A percentile compares a stretch with the other conserved stretches of the same genome.
These are phyloP conservation scores for Campylorhamphus procurvoides DNA, from an alignment of 2,113 vertebrate genomes.

Conservation along the genomic window DNA sequence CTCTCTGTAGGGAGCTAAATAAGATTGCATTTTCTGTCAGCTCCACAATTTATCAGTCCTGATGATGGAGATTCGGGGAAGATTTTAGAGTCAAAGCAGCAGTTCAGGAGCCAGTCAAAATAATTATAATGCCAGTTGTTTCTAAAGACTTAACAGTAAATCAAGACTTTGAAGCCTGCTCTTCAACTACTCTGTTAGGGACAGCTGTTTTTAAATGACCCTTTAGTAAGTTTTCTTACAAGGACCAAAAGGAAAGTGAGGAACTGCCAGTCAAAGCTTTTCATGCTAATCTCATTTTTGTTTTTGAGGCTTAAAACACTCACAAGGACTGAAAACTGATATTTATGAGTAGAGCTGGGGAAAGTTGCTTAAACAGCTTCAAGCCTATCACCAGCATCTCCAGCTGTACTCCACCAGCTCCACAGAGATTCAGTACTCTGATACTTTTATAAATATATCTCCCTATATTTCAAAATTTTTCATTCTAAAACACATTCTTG, in stretches of 20 bases:
- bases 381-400: neutral
- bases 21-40: neutral
- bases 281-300: slow-evolving; percentile 31
- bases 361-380: neutral
- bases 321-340: neutral
- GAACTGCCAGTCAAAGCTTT: neutral
- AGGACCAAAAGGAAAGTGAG: neutral
- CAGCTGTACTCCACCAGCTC: neutral
- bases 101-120: neutral
- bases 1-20: neutral
- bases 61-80: neutral
- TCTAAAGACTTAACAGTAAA: neutral
- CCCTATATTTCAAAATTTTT: neutral
- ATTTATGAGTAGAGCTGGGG: neutral
- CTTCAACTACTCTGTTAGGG: neutral
- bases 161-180: neutral
- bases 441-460: neutral
- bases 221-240: neutral
- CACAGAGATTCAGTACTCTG: neutral
- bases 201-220: neutral
- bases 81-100: neutral
- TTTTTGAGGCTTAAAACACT: slow-evolving; percentile 38
- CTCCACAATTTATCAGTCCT: neutral
- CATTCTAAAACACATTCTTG: neutral
- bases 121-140: neutral